Base-by-base conservation (phyloP, 1,140 invertebrate genomes). In the Agrilus planipennis region DNA sequence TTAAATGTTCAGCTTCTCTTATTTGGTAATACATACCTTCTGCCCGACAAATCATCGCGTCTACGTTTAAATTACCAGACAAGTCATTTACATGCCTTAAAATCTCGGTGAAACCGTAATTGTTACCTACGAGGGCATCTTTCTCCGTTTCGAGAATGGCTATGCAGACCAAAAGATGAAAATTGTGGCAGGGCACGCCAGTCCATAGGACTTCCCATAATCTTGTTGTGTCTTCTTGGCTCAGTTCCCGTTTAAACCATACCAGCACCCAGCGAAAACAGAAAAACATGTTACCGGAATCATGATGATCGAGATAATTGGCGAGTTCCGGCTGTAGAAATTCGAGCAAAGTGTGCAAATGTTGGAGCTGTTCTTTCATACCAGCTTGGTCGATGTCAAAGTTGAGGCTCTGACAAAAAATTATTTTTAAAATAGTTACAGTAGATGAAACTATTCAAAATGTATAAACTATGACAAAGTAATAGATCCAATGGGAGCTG, bases 211-310 rank as follows among this genome's bases (percentile, higher is more conserved):
- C 79, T 68, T 92, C 77, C 78, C 81, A 85, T 28, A 85, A 54
- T 52, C 77, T 75, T 67, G 87, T 77, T 28, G 86, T 79, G 54
- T 89, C 81, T 3, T 73, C 63, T 32, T 78, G 70, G 18, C 71
- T 72, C 50, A 89, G 79, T 64, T 89, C 85, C 45, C 85, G 61
- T 62, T 89, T 89, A 51, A 86, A 89, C 63, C 83, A 74, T 6
- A 89, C 84, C 3, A 89, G 66, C 2, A 89, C 67, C 85, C 86
- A 89, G 12, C 95, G 81, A 66, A 99, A 99, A 64, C 91, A 97
- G 64, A 99, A 99, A 60, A 93, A 98, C 84, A 99, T 91, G 61
- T 98, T 97, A 3, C 83, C 85, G 2, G 93, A 95, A 45, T 98
- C 92, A 54, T 96, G 85, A 17, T 72, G 76, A 45, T 87, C 81